Evolutionary conservation across 2,113 vertebrate genomes (phyloP).

Genomic region (Xenopus laevis): DNA sequence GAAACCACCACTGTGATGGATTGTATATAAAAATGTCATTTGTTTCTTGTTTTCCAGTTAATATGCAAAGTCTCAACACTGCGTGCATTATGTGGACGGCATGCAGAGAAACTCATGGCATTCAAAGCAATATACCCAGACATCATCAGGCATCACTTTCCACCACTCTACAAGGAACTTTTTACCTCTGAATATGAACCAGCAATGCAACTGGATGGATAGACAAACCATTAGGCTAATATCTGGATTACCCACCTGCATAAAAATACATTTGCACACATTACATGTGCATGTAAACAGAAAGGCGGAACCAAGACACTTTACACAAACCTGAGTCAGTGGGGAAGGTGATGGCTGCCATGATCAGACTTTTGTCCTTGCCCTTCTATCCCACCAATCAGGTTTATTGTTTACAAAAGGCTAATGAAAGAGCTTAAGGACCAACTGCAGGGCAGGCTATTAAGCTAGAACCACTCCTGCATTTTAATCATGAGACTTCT

Average conservation of each 20-base stretch:
- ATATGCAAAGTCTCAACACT: constrained; percentile 99
- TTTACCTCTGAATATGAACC: constrained; percentile 99
- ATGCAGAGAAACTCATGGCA: constrained; percentile 98
- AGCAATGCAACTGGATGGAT: constrained; percentile 97
- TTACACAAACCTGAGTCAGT: constrained; percentile 37
- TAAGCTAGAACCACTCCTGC: constrained; percentile 38
- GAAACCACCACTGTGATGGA: too few species aligned
- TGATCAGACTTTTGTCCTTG: constrained; percentile 37
- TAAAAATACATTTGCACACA: constrained; percentile 20
- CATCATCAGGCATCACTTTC: constrained; percentile 99
- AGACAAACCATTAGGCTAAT: constrained; percentile 54
- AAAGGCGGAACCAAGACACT: constrained; percentile 40
- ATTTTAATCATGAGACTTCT: constrained; percentile 50
- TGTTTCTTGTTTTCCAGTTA: constrained; percentile 81
- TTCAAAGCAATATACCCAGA: constrained; percentile 99
- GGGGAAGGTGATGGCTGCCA: constrained; percentile 29
- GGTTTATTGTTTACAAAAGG: constrained; percentile 44
- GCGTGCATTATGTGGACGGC: constrained; percentile 97
- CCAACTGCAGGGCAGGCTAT: constrained; percentile 41
- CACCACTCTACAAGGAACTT: constrained; percentile 98
- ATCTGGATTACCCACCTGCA: constrained; percentile 30
- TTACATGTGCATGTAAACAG: constrained; percentile 6
- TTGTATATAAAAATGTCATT: constrained; percentile 25
- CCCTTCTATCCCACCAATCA: constrained; percentile 18
- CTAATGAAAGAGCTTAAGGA: constrained; percentile 41